phyloP scores from a whole-genome alignment of 2,888 invertebrate genomes.

The Hydrotaea cyrtoneurina region DNA sequence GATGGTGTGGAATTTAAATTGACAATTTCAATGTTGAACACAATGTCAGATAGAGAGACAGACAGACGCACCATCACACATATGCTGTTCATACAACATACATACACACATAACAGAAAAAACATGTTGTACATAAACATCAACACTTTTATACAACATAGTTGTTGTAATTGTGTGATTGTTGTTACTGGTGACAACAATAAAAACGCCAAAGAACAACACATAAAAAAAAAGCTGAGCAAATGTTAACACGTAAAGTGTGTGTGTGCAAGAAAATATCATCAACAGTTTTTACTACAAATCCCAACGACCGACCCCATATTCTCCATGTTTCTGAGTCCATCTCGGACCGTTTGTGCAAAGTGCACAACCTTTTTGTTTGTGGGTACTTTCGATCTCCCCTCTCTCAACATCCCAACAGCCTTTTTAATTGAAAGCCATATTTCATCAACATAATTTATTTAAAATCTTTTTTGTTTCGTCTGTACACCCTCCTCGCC shows the following conservation, averaged over 20 bases:
- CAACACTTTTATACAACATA: constrained; percentile 11
- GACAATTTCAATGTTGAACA: constrained; percentile 50
- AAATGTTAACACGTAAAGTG: constrained; percentile 16
- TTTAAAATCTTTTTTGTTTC: constrained; percentile 3
- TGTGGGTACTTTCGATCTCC: not conserved
- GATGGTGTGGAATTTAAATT: constrained; percentile 62
- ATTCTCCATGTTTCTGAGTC: not conserved
- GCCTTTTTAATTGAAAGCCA: constrained; percentile 14
- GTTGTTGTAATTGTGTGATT: not conserved
- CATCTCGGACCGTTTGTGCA: not conserved
- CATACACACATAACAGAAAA: too few species aligned
- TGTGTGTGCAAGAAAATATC: not conserved
- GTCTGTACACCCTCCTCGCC: not conserved
- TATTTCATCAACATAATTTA: constrained; percentile 33
- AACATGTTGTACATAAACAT: constrained; percentile 5
- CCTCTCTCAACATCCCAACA: not conserved
- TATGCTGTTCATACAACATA: not conserved
- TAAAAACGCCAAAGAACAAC: not conserved
- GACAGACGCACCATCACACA: not conserved
- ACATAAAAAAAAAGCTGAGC: not conserved
- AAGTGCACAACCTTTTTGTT: not conserved
- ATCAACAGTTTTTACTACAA: not conserved
- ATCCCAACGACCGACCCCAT: not conserved
- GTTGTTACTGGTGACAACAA: not conserved
- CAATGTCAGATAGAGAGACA: constrained; percentile 20